Evolutionary conservation across 1,140 invertebrate species (phyloP), one percentile per base, ranked within the genome.

Genomic region (Drosophila repleta): DNA sequence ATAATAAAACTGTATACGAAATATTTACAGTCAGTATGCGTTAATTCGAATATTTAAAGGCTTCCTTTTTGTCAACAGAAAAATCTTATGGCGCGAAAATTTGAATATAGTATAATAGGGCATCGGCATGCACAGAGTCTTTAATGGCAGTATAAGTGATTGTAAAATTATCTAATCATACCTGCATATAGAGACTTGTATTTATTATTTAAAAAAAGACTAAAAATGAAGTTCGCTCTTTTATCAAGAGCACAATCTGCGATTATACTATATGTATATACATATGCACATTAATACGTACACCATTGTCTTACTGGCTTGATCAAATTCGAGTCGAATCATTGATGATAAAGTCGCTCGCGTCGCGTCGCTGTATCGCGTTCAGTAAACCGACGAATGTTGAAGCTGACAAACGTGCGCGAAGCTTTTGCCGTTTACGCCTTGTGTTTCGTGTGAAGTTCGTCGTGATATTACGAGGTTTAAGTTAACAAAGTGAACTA

Each of bases 301-400:
- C 8, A 21, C 18, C 52, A 51, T 49, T 67, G 35, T 52, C 20
- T 39, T 32, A 17, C 7, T 29, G 46, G 4, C 46, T 57, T 52
- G 52, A 49, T 52, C 57, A 45, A 45, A 58, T 45, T 51, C 53
- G 37, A 57, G 41, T 63, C 61, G 41, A 41, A 72, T 56, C 61
- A 48, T 48, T 71, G 52, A 75, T 46, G 68, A 29, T 62, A 49
- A 75, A 82, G 77, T 85, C 74, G 68, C 69, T 66, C 39, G 37
- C 39, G 67, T 35, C 71, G 61, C 37, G n/a, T n/a, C 58, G 45
- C 62, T 62, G 55, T 51, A 53, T 67, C 70, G 63, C 46, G 55
- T 63, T 78, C 74, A 90, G 88, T 90, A 64, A 76, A 71, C 70
- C 78, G 84, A 79, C 78, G 75, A 84, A 72, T 83, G 78, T 85